Base-by-base conservation (phyloP, 53 echinoderm and acorn worm species). In the Arbacia lixula region DNA sequence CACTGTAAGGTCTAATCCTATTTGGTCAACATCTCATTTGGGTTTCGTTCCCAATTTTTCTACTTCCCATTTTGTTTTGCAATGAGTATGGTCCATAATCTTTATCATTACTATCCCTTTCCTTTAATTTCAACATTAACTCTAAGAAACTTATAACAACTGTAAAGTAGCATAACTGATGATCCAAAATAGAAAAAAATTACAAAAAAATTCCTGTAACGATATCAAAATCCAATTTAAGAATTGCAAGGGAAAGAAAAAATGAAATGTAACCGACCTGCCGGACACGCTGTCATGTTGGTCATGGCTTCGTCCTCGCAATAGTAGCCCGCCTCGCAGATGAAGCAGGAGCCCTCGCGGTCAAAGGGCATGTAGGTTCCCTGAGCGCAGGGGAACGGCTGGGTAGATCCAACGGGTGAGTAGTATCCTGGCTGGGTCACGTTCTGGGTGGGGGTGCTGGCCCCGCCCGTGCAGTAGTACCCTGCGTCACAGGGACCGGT, bases 281-380 rank as follows among this genome's bases (percentile, higher is more conserved):
- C 94, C 53, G 94, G 91, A 31, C 97, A 97, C 5, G 66, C 71
- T 0, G 97, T 97, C 96, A 88, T 87, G 31, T 97, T 92, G 2
- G 94, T 97, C 92, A 94, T 91, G 0, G 77, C 94, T 66, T 90
- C 86, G 12, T 58, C 87, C 3, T 94, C 94, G 62, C 97, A 97
- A 50, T 94, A 94, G 83, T 94, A 97, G 17, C 97, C 97, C 12
- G 94, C 85, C 51, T 97, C 90, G 43, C 97, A 94, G 20, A 36
- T 68, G 56, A 86, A 88, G 75, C 99, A 98, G 9, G 67, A 88
- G 14, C 94, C 99, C 5, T 92, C 94, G 46, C 99, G 64, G 54
- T 98, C 99, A 49, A 90, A 88, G 10, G 99, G 99, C 99, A 94
- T 94, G 85, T 94, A 98, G 46, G 90, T 89, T 5, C 99, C 99